A percentile compares a stretch with the other conserved stretches of the same genome.
Evolutionary conservation across 2,888 invertebrate genomes (phyloP).

Genomic region (Volucella inanis): DNA sequence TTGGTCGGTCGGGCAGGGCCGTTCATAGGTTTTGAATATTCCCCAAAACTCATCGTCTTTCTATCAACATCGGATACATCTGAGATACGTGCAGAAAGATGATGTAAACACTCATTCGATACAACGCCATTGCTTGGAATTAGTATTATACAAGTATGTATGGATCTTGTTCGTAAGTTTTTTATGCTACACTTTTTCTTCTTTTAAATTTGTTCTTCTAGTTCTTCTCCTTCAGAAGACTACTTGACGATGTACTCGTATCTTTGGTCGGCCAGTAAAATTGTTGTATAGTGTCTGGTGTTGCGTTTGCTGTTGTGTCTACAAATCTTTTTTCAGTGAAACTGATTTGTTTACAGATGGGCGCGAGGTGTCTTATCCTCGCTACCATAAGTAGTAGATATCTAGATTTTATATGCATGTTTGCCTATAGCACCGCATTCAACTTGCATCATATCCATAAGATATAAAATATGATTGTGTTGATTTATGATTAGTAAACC

Average conservation of each 20-base stretch:
- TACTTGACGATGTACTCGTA: conserved; percentile 57
- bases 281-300: conserved; percentile 27
- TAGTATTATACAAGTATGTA: neutral
- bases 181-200: conserved; percentile 40
- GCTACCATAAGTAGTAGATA: neutral
- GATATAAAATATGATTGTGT: conserved; percentile 72
- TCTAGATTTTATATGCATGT: neutral
- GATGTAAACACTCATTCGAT: conserved; percentile 62
- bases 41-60: conserved; percentile 65
- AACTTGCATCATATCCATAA: conserved; percentile 49
- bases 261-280: conserved; percentile 26
- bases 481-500: conserved; percentile 72
- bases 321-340: conserved; percentile 61
- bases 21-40: conserved; percentile 58
- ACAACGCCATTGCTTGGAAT: conserved; percentile 56
- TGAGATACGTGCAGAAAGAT: conserved; percentile 71
- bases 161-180: conserved; percentile 16
- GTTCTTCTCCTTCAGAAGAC: conserved; percentile 32
- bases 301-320: conserved; percentile 61
- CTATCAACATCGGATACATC: conserved; percentile 70
- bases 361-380: conserved; percentile 53
- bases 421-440: neutral
- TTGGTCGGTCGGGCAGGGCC: conserved; percentile 37
- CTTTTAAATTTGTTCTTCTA: neutral
- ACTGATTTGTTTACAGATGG: conserved; percentile 64